Evolutionary conservation across 2,113 vertebrate species (phyloP), one percentile per base, ranked within the genome.

Genomic region (Antechinus stuartii): DNA sequence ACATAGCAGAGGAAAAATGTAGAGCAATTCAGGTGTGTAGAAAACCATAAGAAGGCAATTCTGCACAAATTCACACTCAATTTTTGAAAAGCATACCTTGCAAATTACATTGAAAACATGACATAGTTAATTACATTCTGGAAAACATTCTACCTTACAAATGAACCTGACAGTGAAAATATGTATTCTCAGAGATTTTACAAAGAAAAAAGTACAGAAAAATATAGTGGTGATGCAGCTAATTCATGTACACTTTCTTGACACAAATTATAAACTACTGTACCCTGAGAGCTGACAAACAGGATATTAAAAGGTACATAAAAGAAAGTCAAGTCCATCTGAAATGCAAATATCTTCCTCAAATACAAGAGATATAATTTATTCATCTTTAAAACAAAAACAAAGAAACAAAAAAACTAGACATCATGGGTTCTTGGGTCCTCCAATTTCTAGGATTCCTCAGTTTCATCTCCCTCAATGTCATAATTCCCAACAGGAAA

Each of bases 1-100:
- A 96, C 56, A 96, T 0, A 97, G 56, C 96, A 92, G 50, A 93
- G 96, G 95, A 96, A 47, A 46, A 91, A 95, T 93, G 91, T 35
- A 89, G 95, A 95, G 25, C 12, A 96, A 93, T 93, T 90, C 92
- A 92, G 26, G 49, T 76, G 4, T 42, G 94, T 1, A 90, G n/a
- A 96, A 97, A 96, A 94, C 76, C n/a, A 89, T 12, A 95, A 35
- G 6, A 95, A 94, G 90, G 91, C 50, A 90, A 30, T 90, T 90
- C 90, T 49, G 90, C 90, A 90, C 90, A 94, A 92, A 97, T 91
- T 95, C 54, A 94, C 52, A 92, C 94, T 68, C 91, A 96, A 92
- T 94, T 94, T 97, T 91, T 93, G 42, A 96, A 93, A 27, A 95
- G 25, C 27, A 91, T 10, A 90, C 96, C 54, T 93, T 95, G 90